Evolutionary conservation across 2,113 vertebrate genomes (phyloP).

Genomic region (Isurus oxyrinchus): DNA sequence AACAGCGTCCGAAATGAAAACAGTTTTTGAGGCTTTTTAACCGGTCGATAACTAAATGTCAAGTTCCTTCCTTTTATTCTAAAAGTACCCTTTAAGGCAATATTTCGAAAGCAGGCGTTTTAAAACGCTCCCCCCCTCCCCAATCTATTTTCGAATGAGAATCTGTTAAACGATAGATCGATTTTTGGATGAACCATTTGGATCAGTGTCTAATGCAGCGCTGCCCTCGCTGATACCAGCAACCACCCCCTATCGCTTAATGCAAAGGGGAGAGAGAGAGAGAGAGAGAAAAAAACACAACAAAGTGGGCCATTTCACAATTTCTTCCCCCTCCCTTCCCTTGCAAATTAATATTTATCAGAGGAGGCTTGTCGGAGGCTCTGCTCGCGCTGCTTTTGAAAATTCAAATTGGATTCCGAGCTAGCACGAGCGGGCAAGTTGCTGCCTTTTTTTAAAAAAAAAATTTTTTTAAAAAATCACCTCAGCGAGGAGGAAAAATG

Average conservation of each 20-base stretch:
- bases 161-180: background rate
- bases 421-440: background rate
- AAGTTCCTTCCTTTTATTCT: background rate
- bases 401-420: background rate
- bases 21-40: background rate
- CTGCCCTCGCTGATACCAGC: background rate
- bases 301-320: background rate
- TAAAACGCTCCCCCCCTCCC: background rate
- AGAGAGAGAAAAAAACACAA: background rate
- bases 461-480: no score
- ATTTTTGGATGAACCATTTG: background rate
- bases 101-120: background rate
- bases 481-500: background rate
- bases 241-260: background rate
- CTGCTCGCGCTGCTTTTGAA: background rate
- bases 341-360: background rate
- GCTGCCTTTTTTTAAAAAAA: background rate
- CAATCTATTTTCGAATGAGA: background rate
- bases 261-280: background rate
- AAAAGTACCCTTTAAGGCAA: background rate
- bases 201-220: background rate
- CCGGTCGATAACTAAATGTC: background rate
- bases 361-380: background rate
- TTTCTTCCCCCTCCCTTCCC: background rate
- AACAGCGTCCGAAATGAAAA: background rate